Conservation (phyloP, 2,113 vertebrate genomes). For the Calyptommatus sinebrachiatus region DNA sequence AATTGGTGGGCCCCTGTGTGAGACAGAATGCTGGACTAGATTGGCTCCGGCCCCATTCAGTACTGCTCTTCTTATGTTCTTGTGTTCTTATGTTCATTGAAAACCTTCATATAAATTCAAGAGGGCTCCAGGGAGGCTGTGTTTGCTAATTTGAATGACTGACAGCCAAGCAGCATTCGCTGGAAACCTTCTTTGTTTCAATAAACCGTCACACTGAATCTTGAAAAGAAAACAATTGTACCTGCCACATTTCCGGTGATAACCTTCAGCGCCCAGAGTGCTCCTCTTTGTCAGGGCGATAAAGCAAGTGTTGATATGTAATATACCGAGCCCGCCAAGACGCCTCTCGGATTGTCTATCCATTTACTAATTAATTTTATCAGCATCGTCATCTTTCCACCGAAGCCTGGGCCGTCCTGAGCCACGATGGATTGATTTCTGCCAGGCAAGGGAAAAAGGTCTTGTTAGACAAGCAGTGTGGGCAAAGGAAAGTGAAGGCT, state of each 20-base stretch:
- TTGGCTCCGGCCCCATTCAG: too few species aligned
- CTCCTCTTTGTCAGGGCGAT: slow-evolving; percentile 40
- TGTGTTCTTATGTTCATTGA: background rate
- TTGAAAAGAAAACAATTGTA: slow-evolving; percentile 43
- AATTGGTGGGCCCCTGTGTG: too few species aligned
- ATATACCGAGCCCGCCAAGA: slow-evolving; percentile 17
- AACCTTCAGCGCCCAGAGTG: slow-evolving; percentile 31
- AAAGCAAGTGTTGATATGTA: slow-evolving; percentile 39
- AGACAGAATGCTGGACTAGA: too few species aligned
- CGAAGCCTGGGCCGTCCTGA: slow-evolving; percentile 44
- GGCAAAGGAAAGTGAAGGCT: too few species aligned
- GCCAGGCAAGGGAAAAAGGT: slow-evolving; percentile 29
- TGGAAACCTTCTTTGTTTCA: slow-evolving; percentile 28
- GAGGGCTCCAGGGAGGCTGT: background rate
- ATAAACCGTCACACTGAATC: slow-evolving; percentile 35
- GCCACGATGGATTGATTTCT: slow-evolving; percentile 49
- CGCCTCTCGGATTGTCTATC: slow-evolving; percentile 6
- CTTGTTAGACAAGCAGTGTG: background rate
- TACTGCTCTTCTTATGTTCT: too few species aligned
- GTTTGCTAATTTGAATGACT: slow-evolving; percentile 39
- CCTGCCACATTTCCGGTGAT: slow-evolving; percentile 51
- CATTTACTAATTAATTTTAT: slow-evolving; percentile 66
- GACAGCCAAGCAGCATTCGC: slow-evolving; percentile 44
- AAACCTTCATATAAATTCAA: background rate
- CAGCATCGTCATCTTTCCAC: slow-evolving; percentile 51